These are phyloP conservation scores for Ptiloglossa arizonensis DNA, from an alignment of 1,140 invertebrate species.

Conservation along the genomic window DNA sequence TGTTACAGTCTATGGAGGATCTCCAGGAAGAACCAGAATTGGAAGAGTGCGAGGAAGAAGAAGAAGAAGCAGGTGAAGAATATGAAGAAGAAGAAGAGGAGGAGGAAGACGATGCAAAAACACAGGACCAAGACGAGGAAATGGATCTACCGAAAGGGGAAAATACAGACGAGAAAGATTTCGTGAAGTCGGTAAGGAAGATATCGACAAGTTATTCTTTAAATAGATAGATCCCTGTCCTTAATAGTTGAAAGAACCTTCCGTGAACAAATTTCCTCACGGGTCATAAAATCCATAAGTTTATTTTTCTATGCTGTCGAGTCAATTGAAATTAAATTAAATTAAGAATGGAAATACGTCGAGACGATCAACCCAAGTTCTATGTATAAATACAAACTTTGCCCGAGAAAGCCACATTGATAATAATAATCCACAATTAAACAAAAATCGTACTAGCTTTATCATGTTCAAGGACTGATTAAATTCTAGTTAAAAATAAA, in stretches of 20 bases:
- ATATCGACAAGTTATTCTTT: conserved; percentile 50
- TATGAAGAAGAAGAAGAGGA: conserved; percentile 67
- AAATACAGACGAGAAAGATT: conserved; percentile 53
- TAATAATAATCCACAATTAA: background rate
- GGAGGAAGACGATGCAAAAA: conserved; percentile 35
- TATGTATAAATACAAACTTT: too few species aligned
- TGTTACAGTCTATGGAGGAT: conserved; percentile 79
- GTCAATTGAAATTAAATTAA: too few species aligned
- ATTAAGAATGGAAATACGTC: too few species aligned
- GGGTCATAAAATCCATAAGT: background rate
- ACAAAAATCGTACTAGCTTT: background rate
- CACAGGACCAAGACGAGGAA: conserved; percentile 10
- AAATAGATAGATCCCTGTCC: conserved; percentile 37
- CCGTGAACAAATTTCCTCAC: conserved; percentile 76
- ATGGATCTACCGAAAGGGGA: conserved; percentile 35
- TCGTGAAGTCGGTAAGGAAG: conserved; percentile 76
- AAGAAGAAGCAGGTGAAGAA: conserved; percentile 80
- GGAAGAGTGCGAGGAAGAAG: conserved; percentile 81
- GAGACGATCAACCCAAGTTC: too few species aligned
- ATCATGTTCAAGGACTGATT: conserved; percentile 20
- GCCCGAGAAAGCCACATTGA: background rate
- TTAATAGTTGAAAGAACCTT: conserved; percentile 27
- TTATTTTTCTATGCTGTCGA: too few species aligned
- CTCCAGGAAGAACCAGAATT: conserved; percentile 81
- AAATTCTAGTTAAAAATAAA: background rate